phyloP scores from a whole-genome alignment of 2,797 vertebrate genomes.

The Tenualosa ilisha region DNA sequence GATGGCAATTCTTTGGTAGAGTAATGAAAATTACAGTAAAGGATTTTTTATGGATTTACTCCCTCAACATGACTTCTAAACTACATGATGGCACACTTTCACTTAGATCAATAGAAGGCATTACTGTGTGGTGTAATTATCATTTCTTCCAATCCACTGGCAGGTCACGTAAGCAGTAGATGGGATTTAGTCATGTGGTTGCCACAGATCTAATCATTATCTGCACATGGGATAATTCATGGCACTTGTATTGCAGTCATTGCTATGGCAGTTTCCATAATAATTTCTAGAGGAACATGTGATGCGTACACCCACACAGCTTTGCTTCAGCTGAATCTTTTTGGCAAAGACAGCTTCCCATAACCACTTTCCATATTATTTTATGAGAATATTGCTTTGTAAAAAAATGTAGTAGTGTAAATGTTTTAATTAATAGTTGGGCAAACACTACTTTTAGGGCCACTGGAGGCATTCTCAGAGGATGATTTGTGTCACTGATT shows the following conservation, averaged over 20 bases:
- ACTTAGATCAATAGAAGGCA: not conserved
- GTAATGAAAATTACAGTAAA: not conserved
- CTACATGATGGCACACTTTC: not conserved
- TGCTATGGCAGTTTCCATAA: not conserved
- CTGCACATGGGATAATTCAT: not conserved
- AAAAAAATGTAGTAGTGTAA: not conserved
- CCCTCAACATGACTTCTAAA: not conserved
- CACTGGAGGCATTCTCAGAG: not conserved
- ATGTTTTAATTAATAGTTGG: not conserved
- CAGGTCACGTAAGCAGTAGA: not conserved
- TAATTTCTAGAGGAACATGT: not conserved
- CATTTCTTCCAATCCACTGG: not conserved
- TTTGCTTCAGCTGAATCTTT: not conserved
- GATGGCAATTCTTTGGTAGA: not conserved
- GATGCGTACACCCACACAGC: not conserved
- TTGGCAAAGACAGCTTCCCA: not conserved
- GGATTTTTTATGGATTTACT: not conserved
- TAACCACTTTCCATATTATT: not conserved
- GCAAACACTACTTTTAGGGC: not conserved
- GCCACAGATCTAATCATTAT: slow-evolving; percentile 4
- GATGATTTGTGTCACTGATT: not conserved
- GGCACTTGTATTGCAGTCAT: not conserved
- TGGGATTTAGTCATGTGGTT: not conserved
- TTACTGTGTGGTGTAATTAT: not conserved
- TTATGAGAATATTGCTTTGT: not conserved